Evolutionary conservation across 2,888 invertebrate species (phyloP), one percentile per base, ranked within the genome.

Genomic region (Drosophila falleni): DNA sequence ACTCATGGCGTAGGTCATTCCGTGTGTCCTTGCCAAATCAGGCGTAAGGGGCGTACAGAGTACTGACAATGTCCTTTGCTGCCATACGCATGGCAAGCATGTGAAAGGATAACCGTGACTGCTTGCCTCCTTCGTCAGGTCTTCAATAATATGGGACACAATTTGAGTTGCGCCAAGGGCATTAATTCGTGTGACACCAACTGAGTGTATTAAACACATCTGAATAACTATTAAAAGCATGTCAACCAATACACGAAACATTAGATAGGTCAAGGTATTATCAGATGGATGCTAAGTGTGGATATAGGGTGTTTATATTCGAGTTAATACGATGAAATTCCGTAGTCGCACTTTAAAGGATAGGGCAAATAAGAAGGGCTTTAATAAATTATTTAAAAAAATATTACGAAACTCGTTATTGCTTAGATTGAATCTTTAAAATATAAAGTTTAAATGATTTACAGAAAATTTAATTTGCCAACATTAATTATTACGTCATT

Each of bases 11-110:
- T 61, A 61, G 80, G 55, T 72, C 80, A 72, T 50, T 66, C 41
- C 61, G 49, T 63, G 61, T 61, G 65, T 68, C 67, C 68, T 74
- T 69, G 70, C 76, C 76, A 79, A 80, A 82, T 80, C 78, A 67
- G 58, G 71, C 78, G 64, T 74, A 69, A 44, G 49, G 49, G 23
- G 4, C 23, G 23, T 23, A 23, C 23, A 4, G 23, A 2, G 23
- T 23, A 55, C 54, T 15, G 50, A 16, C 44, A 50, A 59, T 46
- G 78, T 73, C 68, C 75, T 78, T 78, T 55, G 68, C 31, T 47
- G 54, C 47, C 66, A 29, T 23, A 67, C 62, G 63, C 73, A 62
- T 56, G 51, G 33, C 65, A 46, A 44, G 44, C 42, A 23, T 44
- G 19, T 51, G 19, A 56, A 72, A 49, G 56, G 47, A 72, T 60